Evolutionary conservation across 2,113 vertebrate genomes (phyloP).

Genomic region (Pygoscelis antarcticus): DNA sequence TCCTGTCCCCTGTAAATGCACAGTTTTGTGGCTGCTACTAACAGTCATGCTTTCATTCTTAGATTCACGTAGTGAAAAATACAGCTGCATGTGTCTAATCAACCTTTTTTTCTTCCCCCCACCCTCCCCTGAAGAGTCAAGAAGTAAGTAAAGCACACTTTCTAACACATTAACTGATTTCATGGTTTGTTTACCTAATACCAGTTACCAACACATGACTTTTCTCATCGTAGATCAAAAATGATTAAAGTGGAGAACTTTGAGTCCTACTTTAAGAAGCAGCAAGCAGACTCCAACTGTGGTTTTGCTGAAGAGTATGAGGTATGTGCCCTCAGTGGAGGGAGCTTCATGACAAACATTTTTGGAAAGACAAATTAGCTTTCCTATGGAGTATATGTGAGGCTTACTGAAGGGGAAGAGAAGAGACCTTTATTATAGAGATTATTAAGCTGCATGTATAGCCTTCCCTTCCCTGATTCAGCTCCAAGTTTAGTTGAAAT

Average conservation of each 20-base stretch:
- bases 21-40: conserved; percentile 16
- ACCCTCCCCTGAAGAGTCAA: conserved; percentile 71
- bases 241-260: conserved; percentile 86
- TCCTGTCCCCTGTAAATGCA: neutral
- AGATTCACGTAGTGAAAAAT: conserved; percentile 32
- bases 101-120: neutral
- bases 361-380: neutral
- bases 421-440: neutral
- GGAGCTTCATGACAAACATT: neutral
- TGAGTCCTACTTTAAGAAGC: conserved; percentile 88
- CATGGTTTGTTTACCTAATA: neutral
- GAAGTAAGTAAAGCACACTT: conserved; percentile 74
- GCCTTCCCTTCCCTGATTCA: neutral
- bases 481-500: neutral
- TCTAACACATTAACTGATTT: conserved; percentile 24
- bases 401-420: neutral
- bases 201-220: neutral
- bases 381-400: neutral
- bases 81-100: conserved; percentile 52
- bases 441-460: neutral
- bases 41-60: conserved; percentile 44
- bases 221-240: conserved; percentile 70
- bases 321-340: conserved; percentile 66
- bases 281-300: conserved; percentile 91
- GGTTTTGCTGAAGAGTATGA: conserved; percentile 97